Evolutionary conservation across 2,113 vertebrate genomes (phyloP).

Genomic region (Oryzias celebensis): DNA sequence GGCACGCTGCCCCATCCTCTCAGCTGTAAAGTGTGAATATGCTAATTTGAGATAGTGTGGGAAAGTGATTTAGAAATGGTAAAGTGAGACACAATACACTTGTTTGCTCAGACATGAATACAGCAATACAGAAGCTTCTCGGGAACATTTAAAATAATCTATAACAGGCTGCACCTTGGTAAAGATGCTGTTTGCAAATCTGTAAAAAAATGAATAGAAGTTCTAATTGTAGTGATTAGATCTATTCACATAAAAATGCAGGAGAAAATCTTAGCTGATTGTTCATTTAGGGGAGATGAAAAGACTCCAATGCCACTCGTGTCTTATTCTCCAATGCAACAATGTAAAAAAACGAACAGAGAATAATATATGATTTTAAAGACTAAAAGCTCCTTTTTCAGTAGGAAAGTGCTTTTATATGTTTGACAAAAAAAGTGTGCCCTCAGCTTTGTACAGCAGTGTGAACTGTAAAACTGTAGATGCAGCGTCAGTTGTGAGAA

Average conservation of each 20-base stretch:
- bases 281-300: background rate
- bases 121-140: background rate
- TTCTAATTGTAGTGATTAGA: background rate
- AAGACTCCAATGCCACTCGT: background rate
- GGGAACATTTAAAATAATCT: background rate
- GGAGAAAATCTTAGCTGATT: background rate
- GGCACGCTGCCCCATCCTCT: too few relatives aligned
- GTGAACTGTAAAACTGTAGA: background rate
- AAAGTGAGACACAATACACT: background rate
- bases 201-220: too few relatives aligned
- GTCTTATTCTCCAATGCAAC: background rate
- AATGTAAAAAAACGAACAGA: background rate
- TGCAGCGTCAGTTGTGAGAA: constrained; percentile 7
- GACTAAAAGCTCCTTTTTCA: background rate
- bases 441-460: background rate
- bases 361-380: background rate
- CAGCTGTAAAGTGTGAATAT: background rate
- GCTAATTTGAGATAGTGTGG: background rate
- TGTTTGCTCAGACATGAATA: background rate
- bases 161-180: background rate
- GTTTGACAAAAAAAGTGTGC: background rate
- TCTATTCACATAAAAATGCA: background rate
- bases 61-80: background rate
- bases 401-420: background rate
- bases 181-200: too few relatives aligned